Conservation (phyloP, 2,113 vertebrate genomes). For the Paramormyrops kingsleyae region DNA sequence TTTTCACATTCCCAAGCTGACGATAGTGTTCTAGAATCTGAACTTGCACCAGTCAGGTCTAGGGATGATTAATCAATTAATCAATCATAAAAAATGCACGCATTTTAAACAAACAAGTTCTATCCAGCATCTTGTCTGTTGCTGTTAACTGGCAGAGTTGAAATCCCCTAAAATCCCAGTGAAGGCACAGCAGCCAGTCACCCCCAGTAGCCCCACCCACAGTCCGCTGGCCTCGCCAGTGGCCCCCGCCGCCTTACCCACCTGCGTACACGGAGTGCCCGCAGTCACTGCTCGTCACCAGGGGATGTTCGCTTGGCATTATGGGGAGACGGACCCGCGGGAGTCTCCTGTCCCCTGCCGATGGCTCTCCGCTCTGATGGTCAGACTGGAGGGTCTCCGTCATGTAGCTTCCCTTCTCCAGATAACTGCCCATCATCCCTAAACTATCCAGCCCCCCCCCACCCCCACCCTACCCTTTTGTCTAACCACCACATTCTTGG, state of each 20-base stretch:
- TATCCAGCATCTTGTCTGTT: neutral
- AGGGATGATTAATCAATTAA: neutral
- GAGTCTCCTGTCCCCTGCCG: neutral
- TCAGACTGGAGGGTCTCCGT: neutral
- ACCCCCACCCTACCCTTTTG: slow-evolving; percentile 54
- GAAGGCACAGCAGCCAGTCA: neutral
- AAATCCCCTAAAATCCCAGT: no score
- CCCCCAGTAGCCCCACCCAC: neutral
- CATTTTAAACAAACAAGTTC: neutral
- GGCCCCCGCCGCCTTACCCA: slow-evolving; percentile 33
- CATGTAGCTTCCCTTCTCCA: neutral
- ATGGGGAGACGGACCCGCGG: slow-evolving; percentile 16
- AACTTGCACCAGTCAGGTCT: neutral
- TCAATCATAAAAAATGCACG: neutral
- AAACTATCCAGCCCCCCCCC: slow-evolving; percentile 27
- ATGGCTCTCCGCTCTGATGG: neutral
- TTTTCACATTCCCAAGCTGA: neutral
- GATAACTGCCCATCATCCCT: slow-evolving; percentile 32
- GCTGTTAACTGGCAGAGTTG: neutral
- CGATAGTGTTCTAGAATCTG: neutral
- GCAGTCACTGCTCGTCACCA: slow-evolving; percentile 37
- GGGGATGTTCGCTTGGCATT: slow-evolving; percentile 58
- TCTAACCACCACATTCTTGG: slow-evolving; percentile 41
- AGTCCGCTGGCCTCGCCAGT: neutral
- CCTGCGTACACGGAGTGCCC: slow-evolving; percentile 53